Evolutionary conservation across 2,888 invertebrate genomes (phyloP).

Genomic region (Tiliacea aurago): DNA sequence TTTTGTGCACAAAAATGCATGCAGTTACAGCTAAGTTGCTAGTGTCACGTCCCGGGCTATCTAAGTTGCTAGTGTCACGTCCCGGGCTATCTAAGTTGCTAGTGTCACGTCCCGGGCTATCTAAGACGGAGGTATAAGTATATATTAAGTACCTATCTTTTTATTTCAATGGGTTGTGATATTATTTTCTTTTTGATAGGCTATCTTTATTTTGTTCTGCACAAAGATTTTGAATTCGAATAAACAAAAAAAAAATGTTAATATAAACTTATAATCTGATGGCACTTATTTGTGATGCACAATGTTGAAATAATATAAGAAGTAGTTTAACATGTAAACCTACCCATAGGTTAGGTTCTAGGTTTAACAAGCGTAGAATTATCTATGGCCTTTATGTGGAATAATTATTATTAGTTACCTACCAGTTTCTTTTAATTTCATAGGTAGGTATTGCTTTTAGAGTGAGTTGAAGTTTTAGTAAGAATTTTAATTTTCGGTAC

Average conservation of each 20-base stretch:
- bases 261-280: slow-evolving; percentile 51
- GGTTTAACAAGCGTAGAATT: slow-evolving; percentile 38
- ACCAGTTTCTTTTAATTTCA: slow-evolving; percentile 5
- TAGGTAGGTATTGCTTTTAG: slow-evolving; percentile 30
- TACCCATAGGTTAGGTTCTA: slow-evolving; percentile 43
- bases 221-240: slow-evolving; percentile 40
- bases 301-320: slow-evolving; percentile 57
- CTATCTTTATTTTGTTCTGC: slow-evolving; percentile 37
- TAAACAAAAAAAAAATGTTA: slow-evolving; percentile 30
- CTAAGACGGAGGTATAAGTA: not conserved
- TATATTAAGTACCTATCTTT: not conserved
- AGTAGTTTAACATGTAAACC: slow-evolving; percentile 42
- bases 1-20: slow-evolving; percentile 36
- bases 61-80: too few species aligned
- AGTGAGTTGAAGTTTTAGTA: slow-evolving; percentile 1
- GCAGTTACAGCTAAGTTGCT: slow-evolving; percentile 15
- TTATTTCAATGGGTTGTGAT: slow-evolving; percentile 54
- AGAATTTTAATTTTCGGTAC: slow-evolving; percentile 11
- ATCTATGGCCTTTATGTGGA: slow-evolving; percentile 32
- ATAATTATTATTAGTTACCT: slow-evolving; percentile 33
- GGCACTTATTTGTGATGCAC: slow-evolving; percentile 76
- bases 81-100: slow-evolving; percentile 12
- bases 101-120: slow-evolving; percentile 4
- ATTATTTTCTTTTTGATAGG: slow-evolving; percentile 21
- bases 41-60: slow-evolving; percentile 1